Percentiles rank a stretch among this genome's conserved stretches.
Evolutionary conservation across 1,140 invertebrate genomes (phyloP).

Genomic region (Phocides pigmalion): DNA sequence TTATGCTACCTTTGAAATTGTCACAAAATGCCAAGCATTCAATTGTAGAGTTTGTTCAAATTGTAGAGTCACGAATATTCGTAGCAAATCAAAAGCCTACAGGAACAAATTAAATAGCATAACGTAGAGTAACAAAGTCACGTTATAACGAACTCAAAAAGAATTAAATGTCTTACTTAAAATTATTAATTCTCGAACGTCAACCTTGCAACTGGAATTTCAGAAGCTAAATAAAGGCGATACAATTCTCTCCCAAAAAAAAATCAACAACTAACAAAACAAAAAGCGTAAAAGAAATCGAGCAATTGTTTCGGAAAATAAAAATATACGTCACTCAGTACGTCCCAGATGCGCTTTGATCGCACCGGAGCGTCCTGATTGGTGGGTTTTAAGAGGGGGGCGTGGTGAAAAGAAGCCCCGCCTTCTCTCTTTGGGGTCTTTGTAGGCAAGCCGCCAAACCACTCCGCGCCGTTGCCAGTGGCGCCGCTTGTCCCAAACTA

Average conservation of each 20-base stretch:
- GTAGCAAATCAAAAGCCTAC: conserved; percentile 10
- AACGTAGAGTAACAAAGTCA: conserved; percentile 34
- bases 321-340: conserved; percentile 69
- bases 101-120: conserved; percentile 19
- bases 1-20: too few relatives aligned
- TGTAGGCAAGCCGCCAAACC: conserved; percentile 60
- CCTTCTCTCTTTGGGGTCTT: conserved; percentile 67
- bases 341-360: conserved; percentile 76
- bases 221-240: conserved; percentile 67
- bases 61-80: not conserved
- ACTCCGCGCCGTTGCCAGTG: conserved; percentile 69
- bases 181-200: conserved; percentile 55
- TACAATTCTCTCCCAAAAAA: conserved; percentile 58
- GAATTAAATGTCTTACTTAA: conserved; percentile 37
- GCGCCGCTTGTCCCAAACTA: conserved; percentile 65
- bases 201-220: conserved; percentile 64
- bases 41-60: too few relatives aligned
- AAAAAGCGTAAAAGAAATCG: conserved; percentile 54
- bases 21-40: too few relatives aligned
- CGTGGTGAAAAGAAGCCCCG: conserved; percentile 53
- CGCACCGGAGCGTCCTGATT: conserved; percentile 52
- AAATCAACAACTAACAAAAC: conserved; percentile 35
- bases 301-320: conserved; percentile 70
- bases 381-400: conserved; percentile 49
- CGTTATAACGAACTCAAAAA: conserved; percentile 12